Conservation (phyloP, 2,888 invertebrate species). For the Limnephilus rhombicus region DNA sequence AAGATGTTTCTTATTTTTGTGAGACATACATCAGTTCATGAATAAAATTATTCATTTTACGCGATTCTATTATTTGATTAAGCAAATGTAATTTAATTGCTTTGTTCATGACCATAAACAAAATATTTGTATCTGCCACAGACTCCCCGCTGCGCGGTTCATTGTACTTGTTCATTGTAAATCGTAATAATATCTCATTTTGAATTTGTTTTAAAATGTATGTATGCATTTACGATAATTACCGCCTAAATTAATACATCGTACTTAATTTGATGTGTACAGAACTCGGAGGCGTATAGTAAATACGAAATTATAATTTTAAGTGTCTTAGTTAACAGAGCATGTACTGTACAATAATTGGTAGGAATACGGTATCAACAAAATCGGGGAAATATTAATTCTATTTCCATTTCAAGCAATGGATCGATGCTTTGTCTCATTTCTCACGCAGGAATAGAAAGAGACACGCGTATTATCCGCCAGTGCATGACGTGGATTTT, state of each 20-base stretch:
- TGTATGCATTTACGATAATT: conserved; percentile 49
- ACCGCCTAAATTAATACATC: conserved; percentile 43
- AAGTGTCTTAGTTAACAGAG: conserved; percentile 55
- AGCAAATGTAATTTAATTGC: not conserved
- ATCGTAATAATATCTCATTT: conserved; percentile 46
- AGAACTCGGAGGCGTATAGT: conserved; percentile 30
- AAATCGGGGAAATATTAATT: conserved; percentile 42
- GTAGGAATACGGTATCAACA: conserved; percentile 41
- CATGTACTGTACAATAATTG: conserved; percentile 52
- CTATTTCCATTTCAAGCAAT: conserved; percentile 46
- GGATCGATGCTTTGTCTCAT: conserved; percentile 37
- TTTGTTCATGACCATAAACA: conserved; percentile 35
- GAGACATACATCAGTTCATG: not conserved
- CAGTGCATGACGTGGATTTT: conserved; percentile 46
- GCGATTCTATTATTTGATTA: not conserved
- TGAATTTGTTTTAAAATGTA: conserved; percentile 43
- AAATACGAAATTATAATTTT: conserved; percentile 57
- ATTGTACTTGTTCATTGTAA: conserved; percentile 20
- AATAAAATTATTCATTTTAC: not conserved
- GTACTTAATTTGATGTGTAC: conserved; percentile 47
- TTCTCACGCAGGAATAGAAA: not conserved
- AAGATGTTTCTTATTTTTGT: too few species aligned
- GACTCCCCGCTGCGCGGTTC: conserved; percentile 42
- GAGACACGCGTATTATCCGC: conserved; percentile 8
- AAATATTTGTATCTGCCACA: not conserved